Percentiles rank a stretch among this genome's conserved stretches.
Evolutionary conservation across 2,797 vertebrate genomes (phyloP).

Genomic region (Scomberomorus guttatus): DNA sequence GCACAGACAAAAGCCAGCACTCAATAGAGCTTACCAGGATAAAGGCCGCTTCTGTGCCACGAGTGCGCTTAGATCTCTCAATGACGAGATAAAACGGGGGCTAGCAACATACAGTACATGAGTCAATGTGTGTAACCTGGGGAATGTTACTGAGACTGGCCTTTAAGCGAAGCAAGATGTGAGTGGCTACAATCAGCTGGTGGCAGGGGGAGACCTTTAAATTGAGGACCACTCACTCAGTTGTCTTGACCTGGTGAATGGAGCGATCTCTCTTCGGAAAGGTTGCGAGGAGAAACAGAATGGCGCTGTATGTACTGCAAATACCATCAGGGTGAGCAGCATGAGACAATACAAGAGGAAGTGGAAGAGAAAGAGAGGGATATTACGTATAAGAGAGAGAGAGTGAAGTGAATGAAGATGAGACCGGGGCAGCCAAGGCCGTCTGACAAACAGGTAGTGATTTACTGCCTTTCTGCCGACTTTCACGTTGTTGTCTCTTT

Average conservation of each 20-base stretch:
- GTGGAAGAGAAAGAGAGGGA: slow-evolving; percentile 19
- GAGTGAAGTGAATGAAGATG: slow-evolving; percentile 46
- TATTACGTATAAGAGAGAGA: slow-evolving; percentile 15
- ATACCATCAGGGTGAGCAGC: slow-evolving; percentile 31
- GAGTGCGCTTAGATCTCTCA: slow-evolving; percentile 13
- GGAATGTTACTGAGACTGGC: slow-evolving; percentile 35
- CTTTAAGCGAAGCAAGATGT: slow-evolving; percentile 39
- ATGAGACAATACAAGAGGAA: slow-evolving; percentile 6
- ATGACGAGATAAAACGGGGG: slow-evolving; percentile 32
- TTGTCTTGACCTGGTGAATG: slow-evolving; percentile 22
- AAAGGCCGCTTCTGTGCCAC: slow-evolving; percentile 18
- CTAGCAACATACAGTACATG: slow-evolving; percentile 15
- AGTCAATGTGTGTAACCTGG: slow-evolving; percentile 32
- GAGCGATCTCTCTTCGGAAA: slow-evolving; percentile 30
- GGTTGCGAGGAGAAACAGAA: not conserved
- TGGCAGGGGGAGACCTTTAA: slow-evolving; percentile 49
- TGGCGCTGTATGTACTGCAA: slow-evolving; percentile 15
- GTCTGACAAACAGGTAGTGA: slow-evolving; percentile 73
- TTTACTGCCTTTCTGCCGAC: slow-evolving; percentile 74
- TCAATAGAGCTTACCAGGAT: slow-evolving; percentile 46
- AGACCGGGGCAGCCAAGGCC: slow-evolving; percentile 43
- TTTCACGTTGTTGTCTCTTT: slow-evolving; percentile 69
- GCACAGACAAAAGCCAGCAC: slow-evolving; percentile 36
- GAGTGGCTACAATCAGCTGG: slow-evolving; percentile 39
- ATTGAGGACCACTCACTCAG: slow-evolving; percentile 32